Evolutionary conservation across 2,888 invertebrate genomes (phyloP), one percentile per base, ranked within the genome.

Genomic region (Shargacucullia verbasci): DNA sequence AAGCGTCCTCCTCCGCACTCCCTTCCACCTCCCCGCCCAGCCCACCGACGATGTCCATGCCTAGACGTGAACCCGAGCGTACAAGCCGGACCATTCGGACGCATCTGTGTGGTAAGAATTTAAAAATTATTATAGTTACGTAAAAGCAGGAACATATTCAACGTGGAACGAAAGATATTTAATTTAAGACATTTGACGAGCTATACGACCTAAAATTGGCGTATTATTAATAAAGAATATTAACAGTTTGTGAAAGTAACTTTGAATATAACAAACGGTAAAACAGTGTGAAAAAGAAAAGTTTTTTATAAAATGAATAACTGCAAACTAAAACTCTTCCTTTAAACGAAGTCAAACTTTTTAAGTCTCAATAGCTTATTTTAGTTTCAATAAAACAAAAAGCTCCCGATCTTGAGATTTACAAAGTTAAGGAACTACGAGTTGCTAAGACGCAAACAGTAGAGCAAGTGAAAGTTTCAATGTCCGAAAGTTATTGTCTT

Each of bases 31-130:
- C 94, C 0, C 92, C 93, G 0, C 94, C 94, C 2, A 94, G 74
- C 0, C 94, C 94, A 0, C 94, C 94, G 0, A 94, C 94, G 31
- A 94, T 94, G 76, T 94, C 94, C 94, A 94, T 94, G 4, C 94
- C 94, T 6, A 94, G 85, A 14, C 94, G 87, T 10, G 94, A 94
- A 1, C 94, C 94, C 0, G 94, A 90, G 0, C 94, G 89, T 4
- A 93, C 91, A 0, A 94, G 82, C 0, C 92, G 87, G 0, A 94
- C 94, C 88, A 94, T 94, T 10, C 94, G 87, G 11, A 94, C 89
- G 65, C 92, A 93, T 77, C 94, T 94, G 77, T 33, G 34, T 27
- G 7, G 8, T 31, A 10, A 2, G 7, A 29, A 39, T 27, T n/a
- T 33, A 7, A 6, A 53, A 45, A 35, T 53, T 47, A 34, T 33